Conservation (phyloP, 2,797 vertebrate species). For the Lepus oiostolus region DNA sequence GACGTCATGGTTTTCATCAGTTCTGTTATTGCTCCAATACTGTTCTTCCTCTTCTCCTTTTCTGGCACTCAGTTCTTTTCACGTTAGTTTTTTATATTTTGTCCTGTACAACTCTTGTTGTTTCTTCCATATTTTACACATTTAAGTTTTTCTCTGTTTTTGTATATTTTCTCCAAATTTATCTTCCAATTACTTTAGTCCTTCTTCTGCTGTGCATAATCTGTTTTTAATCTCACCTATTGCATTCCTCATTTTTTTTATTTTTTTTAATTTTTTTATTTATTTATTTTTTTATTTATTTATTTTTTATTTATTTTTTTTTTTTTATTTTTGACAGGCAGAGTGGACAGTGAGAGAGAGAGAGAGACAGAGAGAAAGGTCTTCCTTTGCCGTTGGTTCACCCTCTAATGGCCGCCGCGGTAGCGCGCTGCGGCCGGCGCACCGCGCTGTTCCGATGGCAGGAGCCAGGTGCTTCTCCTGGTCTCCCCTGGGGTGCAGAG, state of each 20-base stretch:
- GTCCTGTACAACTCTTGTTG: not conserved
- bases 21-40: not conserved
- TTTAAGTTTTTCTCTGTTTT: not conserved
- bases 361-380: no score
- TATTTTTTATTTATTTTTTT: no score
- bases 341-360: no score
- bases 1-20: not conserved
- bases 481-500: no score
- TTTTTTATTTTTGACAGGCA: no score
- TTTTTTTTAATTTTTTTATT: no score
- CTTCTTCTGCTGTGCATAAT: not conserved
- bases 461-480: no score
- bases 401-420: no score
- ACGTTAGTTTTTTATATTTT: not conserved
- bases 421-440: no score
- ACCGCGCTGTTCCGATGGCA: no score
- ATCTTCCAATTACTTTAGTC: not conserved
- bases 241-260: not conserved
- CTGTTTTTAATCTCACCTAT: not conserved
- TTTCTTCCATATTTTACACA: not conserved
- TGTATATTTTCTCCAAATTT: not conserved
- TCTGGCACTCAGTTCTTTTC: not conserved
- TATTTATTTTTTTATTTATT: no score
- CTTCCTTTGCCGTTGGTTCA: no score
- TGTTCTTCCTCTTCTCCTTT: not conserved